Conservation (phyloP, 2,888 invertebrate species). For the Ypsolopha scabrella region DNA sequence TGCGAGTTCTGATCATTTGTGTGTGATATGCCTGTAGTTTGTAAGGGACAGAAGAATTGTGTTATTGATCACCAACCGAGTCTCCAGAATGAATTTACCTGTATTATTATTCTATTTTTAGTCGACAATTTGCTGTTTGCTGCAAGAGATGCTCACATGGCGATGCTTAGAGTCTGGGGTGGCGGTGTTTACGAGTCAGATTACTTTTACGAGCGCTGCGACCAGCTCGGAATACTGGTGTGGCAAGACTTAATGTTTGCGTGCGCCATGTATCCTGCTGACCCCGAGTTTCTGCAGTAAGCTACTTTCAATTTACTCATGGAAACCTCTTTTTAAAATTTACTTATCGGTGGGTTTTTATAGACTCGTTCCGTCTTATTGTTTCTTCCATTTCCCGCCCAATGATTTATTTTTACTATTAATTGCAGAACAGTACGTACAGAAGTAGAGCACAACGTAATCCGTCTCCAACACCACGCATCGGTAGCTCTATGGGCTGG, state of each 20-base stretch:
- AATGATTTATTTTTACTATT: neutral
- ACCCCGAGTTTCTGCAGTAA: slow-evolving; percentile 75
- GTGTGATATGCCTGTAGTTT: too few relatives aligned
- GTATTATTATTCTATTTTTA: slow-evolving; percentile 8
- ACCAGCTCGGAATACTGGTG: slow-evolving; percentile 89
- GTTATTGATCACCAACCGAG: too few relatives aligned
- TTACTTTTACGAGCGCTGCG: slow-evolving; percentile 88
- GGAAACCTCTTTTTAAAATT: too few relatives aligned
- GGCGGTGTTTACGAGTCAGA: slow-evolving; percentile 97
- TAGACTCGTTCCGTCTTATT: too few relatives aligned
- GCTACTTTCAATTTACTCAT: slow-evolving; percentile 9
- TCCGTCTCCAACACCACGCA: slow-evolving; percentile 86
- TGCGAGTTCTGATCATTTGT: too few relatives aligned
- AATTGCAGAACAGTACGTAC: slow-evolving; percentile 72
- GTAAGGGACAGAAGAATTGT: too few relatives aligned
- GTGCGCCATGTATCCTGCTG: slow-evolving; percentile 92
- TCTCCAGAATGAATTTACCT: too few relatives aligned
- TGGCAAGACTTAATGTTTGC: slow-evolving; percentile 99
- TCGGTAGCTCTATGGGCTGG: slow-evolving; percentile 93
- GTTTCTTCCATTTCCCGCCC: neutral
- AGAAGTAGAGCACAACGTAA: slow-evolving; percentile 87
- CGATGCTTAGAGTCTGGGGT: slow-evolving; percentile 97
- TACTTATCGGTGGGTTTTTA: too few relatives aligned
- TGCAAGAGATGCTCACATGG: slow-evolving; percentile 85
- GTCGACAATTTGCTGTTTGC: slow-evolving; percentile 76